Percentiles rank a stretch among this genome's conserved stretches.
Evolutionary conservation across 2,888 invertebrate species (phyloP).

Genomic region (Drosophila anceps): DNA sequence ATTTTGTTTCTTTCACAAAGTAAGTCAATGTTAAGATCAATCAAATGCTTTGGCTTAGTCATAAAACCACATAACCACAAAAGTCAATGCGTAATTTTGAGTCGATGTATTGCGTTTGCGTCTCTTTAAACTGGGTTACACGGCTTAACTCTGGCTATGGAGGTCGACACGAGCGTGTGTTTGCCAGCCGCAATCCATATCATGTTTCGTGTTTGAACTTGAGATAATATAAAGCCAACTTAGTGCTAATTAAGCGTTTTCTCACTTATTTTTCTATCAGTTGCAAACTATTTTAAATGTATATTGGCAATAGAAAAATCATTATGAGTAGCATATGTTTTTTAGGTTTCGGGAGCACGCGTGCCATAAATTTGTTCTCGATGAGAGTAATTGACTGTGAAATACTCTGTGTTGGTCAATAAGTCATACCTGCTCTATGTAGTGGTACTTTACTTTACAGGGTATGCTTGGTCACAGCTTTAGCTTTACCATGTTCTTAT

Average conservation of each 20-base stretch:
- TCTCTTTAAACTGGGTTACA: conserved; percentile 57
- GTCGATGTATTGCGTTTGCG: conserved; percentile 12
- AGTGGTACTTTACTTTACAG: neutral
- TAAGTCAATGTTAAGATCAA: conserved; percentile 55
- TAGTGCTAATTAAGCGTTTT: neutral
- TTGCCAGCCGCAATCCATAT: conserved; percentile 35
- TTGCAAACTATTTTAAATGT: neutral
- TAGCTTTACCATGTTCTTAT: conserved; percentile 20
- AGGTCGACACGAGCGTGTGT: conserved; percentile 41
- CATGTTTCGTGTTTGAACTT: conserved; percentile 46
- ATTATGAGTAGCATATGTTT: neutral
- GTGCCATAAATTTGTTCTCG: neutral
- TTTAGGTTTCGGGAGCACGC: neutral
- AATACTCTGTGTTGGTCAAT: neutral
- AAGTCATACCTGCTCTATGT: neutral
- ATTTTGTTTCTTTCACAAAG: conserved; percentile 6
- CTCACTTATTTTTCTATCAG: conserved; percentile 14
- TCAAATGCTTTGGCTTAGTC: neutral
- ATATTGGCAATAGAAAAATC: neutral
- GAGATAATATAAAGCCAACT: conserved; percentile 39
- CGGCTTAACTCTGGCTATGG: conserved; percentile 65
- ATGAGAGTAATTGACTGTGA: neutral
- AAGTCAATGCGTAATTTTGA: conserved; percentile 24
- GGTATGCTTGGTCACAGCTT: neutral
- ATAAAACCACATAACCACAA: conserved; percentile 35